Conservation (phyloP, 1,140 invertebrate genomes). For the Drusus annulatus region DNA sequence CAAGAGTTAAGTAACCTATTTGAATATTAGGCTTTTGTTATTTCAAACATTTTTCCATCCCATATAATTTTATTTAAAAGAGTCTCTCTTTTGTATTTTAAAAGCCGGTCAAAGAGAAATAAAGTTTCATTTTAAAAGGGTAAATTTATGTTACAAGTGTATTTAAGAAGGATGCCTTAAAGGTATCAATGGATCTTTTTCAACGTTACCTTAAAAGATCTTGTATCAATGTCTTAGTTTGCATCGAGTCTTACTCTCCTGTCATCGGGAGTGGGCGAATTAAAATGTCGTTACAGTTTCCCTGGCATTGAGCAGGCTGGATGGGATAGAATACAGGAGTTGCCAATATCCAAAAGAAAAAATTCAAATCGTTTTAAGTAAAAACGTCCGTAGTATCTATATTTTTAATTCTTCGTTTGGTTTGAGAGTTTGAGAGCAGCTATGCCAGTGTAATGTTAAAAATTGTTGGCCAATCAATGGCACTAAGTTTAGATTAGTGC, state of each 20-base stretch:
- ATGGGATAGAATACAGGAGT: not conserved
- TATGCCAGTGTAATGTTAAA: too few relatives aligned
- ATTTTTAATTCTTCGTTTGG: too few relatives aligned
- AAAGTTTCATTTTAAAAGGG: not conserved
- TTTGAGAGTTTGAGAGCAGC: too few relatives aligned
- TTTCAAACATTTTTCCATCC: too few relatives aligned
- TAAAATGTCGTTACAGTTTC: constrained; percentile 32
- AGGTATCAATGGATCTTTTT: constrained; percentile 20
- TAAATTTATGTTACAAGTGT: not conserved
- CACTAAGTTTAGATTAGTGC: too few relatives aligned
- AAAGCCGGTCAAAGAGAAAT: not conserved
- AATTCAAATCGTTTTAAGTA: too few relatives aligned
- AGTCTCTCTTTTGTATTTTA: not conserved
- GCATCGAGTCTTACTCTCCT: constrained; percentile 1
- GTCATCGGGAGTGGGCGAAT: not conserved
- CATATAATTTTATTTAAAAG: not conserved
- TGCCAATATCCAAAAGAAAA: too few relatives aligned
- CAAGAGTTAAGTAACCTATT: too few relatives aligned
- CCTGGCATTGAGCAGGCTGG: not conserved
- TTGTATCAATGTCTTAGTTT: constrained; percentile 37
- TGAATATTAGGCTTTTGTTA: too few relatives aligned
- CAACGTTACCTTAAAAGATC: not conserved
- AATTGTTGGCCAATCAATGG: too few relatives aligned
- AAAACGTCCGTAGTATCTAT: too few relatives aligned
- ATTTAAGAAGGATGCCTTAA: constrained; percentile 6